Evolutionary conservation across 2,888 invertebrate genomes (phyloP), one percentile per base, ranked within the genome.

Genomic region (Epinotia brunnichana): DNA sequence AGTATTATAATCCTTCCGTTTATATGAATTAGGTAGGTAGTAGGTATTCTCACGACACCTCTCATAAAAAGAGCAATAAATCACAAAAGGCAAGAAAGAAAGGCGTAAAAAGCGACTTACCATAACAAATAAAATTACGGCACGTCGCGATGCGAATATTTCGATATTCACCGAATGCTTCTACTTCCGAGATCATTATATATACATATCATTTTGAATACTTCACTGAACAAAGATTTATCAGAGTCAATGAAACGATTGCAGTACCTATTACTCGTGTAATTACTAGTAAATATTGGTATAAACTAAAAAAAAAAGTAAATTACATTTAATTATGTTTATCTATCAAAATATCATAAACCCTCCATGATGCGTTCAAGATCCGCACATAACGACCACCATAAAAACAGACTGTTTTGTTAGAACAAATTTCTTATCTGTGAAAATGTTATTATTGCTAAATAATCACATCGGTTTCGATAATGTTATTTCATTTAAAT

Each of bases 41-140:
- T n/a, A n/a, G n/a, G n/a, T 54, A 24, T 54, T 1, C 11, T 21
- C 4, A 13, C 21, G n/a, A 15, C 17, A 51, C 29, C 51, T 64
- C 39, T 64, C 17, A 48, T 35, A n/a, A 48, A 35, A 54, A 48
- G n/a, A 44, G 39, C 68, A 71, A 64, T 64, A 61, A 72, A 71
- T 63, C 44, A 48, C 35, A 44, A 63, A 70, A 39, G 15, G 57
- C 69, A 57, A 54, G 62, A 69, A 64, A 66, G 71, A 67, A 21
- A 29, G 69, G 62, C 67, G 69, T 66, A 66, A 60, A 59, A 61
- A 69, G 67, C 76, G 77, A 76, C 76, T 76, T 76, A 76, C 70
- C 75, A 70, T 76, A 74, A 75, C 74, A 76, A 77, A 76, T 74
- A 72, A 76, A 73, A 71, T 74, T 74, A 75, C 69, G 73, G 71